Percentiles rank a stretch among this genome's conserved stretches.
Evolutionary conservation across 2,113 vertebrate genomes (phyloP).

Genomic region (Heteronetta atricapilla): DNA sequence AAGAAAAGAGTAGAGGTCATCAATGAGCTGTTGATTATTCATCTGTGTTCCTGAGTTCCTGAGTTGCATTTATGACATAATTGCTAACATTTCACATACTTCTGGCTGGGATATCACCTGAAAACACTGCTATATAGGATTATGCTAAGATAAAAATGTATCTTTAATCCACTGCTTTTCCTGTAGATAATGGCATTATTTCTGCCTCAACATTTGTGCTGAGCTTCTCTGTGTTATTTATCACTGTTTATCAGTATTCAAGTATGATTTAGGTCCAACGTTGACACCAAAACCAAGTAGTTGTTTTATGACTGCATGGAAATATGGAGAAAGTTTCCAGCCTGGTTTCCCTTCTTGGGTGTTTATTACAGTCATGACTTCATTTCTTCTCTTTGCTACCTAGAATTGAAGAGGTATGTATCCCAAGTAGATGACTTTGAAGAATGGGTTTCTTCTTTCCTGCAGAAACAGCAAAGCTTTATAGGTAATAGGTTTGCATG

Average conservation of each 20-base stretch:
- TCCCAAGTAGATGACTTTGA: background rate
- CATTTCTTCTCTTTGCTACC: background rate
- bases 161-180: background rate
- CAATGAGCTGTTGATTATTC: background rate
- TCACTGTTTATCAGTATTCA: background rate
- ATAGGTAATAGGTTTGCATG: background rate
- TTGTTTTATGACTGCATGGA: background rate
- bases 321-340: background rate
- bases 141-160: background rate
- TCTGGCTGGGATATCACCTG: background rate
- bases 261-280: background rate
- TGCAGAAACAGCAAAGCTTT: background rate
- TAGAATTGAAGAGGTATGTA: background rate
- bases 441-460: background rate
- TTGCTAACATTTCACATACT: background rate
- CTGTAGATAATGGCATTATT: background rate
- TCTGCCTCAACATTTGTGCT: background rate
- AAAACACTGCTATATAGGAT: background rate
- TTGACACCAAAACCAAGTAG: background rate
- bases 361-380: background rate
- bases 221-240: background rate
- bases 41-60: background rate
- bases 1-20: background rate
- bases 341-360: background rate
- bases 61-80: background rate